Base-by-base conservation (phyloP, 2,888 invertebrate genomes). In the Pycnomerus fuliginosus region DNA sequence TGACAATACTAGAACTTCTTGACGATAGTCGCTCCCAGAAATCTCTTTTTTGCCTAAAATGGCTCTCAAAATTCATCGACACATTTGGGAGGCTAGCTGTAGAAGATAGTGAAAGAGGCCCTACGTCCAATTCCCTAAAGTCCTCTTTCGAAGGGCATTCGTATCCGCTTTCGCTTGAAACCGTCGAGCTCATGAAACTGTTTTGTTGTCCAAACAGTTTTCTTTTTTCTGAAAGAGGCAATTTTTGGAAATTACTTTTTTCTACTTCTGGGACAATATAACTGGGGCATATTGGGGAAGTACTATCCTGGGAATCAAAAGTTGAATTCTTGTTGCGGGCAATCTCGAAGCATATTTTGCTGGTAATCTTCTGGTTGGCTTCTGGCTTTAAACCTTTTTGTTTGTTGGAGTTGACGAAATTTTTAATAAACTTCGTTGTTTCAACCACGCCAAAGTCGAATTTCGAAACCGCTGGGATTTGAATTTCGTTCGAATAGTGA, bases 211-310 rank as follows among this genome's bases (percentile, higher is more conserved):
- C 14, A 12, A 55, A 46, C 2, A 52, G 44, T 47, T 56, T 56
- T 34, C 62, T 48, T 45, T 48, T 57, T 38, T 60, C 55, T 4
- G 48, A 48, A 27, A 58, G 41, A 1, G 53, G 42, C 28, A 54
- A 30, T n/a, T 35, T 30, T 17, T 22, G 33, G 22, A 44, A 22
- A 16, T 16, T 36, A 11, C 11, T 17, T 5, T 35, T 35, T 32
- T 42, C 52, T 50, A 63, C 65, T 63, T 64, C 65, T 29, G 57
- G 45, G 32, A 37, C 66, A 61, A 65, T 62, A 62, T 64, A 62
- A 4, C 53, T 44, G 16, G 38, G 31, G 48, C 64, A 65, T 62
- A 65, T 61, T 60, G 64, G 56, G 52, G 65, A 64, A 67, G 61
- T 60, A 51, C 37, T 42, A 29, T 11, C n/a, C 14, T 17, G 13